Percentiles rank a stretch among this genome's conserved stretches.
Evolutionary conservation across 2,888 invertebrate species (phyloP).

Genomic region (Camponotus fellah): DNA sequence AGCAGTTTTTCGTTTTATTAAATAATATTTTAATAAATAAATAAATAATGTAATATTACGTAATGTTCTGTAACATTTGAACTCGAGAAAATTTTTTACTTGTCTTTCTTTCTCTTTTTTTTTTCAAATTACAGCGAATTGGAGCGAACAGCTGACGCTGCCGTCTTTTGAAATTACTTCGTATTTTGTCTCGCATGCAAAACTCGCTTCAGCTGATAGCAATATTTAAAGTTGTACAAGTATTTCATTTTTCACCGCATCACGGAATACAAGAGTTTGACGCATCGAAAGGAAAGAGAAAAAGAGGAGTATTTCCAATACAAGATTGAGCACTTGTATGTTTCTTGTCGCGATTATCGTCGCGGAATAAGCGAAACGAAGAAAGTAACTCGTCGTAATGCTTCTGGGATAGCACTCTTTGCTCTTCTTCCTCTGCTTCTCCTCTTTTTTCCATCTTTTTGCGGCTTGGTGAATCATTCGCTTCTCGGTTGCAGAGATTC

Average conservation of each 20-base stretch:
- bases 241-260: not conserved
- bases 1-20: not conserved
- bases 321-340: conserved; percentile 25
- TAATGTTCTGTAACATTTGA: not conserved
- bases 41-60: not conserved
- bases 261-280: not conserved
- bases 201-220: conserved; percentile 5
- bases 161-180: conserved; percentile 34
- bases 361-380: conserved; percentile 44
- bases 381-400: conserved; percentile 58
- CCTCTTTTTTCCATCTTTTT: conserved; percentile 63
- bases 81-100: not conserved
- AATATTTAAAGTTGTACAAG: not conserved
- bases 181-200: not conserved
- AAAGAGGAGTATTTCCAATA: conserved; percentile 28
- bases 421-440: conserved; percentile 49
- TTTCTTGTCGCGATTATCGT: conserved; percentile 39
- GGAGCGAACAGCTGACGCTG: conserved; percentile 69
- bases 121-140: not conserved
- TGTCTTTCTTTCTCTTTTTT: not conserved
- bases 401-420: conserved; percentile 52
- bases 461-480: conserved; percentile 73
- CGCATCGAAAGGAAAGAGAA: conserved; percentile 26
- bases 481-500: conserved; percentile 67
- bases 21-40: not conserved